Percentiles rank a stretch among this genome's conserved stretches.
Evolutionary conservation across 2,797 vertebrate genomes (phyloP).

Genomic region (Babyrousa celebensis): DNA sequence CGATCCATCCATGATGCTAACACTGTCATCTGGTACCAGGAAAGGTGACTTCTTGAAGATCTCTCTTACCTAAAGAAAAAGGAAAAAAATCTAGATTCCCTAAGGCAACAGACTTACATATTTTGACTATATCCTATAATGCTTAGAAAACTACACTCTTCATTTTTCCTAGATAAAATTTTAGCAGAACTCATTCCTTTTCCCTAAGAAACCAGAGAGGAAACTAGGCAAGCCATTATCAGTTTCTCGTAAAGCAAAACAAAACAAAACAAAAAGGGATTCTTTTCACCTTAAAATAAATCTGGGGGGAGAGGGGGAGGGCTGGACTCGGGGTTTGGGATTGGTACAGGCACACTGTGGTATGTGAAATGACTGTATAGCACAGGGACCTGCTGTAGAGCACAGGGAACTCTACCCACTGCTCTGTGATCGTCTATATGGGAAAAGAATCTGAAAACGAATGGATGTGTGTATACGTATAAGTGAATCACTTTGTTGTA

Average conservation of each 20-base stretch:
- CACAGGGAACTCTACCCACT: no score
- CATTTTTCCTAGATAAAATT: slow-evolving; percentile 33
- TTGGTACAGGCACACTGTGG: no score
- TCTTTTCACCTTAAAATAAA: slow-evolving; percentile 42
- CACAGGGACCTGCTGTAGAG: no score
- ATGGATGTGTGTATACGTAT: no score
- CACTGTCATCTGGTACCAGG: slow-evolving; percentile 96
- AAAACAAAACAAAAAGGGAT: slow-evolving; percentile 1
- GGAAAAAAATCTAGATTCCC: slow-evolving; percentile 74
- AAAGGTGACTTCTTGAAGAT: slow-evolving; percentile 97
- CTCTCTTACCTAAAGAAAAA: slow-evolving; percentile 93
- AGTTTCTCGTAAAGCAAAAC: slow-evolving; percentile 38
- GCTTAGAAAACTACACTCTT: slow-evolving; percentile 48
- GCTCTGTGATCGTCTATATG: no score
- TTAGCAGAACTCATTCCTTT: slow-evolving; percentile 37
- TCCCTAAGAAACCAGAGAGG: slow-evolving; percentile 49
- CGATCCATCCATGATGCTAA: slow-evolving; percentile 97
- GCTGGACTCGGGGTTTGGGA: no score
- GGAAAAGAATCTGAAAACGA: no score
- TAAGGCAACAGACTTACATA: not conserved
- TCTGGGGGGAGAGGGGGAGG: no score
- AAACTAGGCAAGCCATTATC: slow-evolving; percentile 27
- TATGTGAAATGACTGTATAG: no score
- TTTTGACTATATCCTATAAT: not conserved
- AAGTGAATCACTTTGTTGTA: no score